Evolutionary conservation across 2,888 invertebrate genomes (phyloP).

Genomic region (Cosmorhoe ocellata): DNA sequence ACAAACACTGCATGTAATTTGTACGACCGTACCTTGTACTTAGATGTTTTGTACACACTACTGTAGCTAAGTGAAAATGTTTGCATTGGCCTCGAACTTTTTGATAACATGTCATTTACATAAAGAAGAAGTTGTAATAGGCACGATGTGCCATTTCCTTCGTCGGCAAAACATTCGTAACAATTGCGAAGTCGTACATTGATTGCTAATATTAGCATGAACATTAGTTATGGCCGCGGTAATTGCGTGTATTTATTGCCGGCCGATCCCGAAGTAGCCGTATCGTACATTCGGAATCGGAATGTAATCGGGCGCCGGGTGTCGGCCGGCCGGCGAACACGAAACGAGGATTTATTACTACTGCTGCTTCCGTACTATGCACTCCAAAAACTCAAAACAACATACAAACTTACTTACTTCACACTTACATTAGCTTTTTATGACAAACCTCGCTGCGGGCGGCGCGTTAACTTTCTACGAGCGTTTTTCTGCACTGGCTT

Average conservation of each 20-base stretch:
- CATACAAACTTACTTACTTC: slow-evolving; percentile 41
- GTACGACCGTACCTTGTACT: too few species aligned
- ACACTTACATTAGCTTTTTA: slow-evolving; percentile 44
- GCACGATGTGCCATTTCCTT: not conserved
- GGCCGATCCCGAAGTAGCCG: slow-evolving; percentile 34
- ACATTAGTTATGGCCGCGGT: slow-evolving; percentile 38
- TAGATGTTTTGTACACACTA: too few species aligned
- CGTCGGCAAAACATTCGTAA: slow-evolving; percentile 6
- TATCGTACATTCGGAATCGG: slow-evolving; percentile 43
- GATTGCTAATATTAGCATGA: slow-evolving; percentile 27
- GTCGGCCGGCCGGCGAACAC: slow-evolving; percentile 42
- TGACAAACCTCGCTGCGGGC: slow-evolving; percentile 35
- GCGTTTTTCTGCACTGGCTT: slow-evolving; percentile 29
- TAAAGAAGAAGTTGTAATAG: not conserved
- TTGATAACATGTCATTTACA: too few species aligned
- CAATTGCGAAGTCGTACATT: slow-evolving; percentile 15
- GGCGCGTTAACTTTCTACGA: slow-evolving; percentile 26
- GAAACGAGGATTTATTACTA: slow-evolving; percentile 52
- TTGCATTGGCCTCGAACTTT: too few species aligned
- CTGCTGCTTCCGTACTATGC: slow-evolving; percentile 49
- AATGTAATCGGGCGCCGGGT: slow-evolving; percentile 51
- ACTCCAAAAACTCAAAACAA: slow-evolving; percentile 53
- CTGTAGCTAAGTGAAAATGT: too few species aligned
- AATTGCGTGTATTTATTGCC: slow-evolving; percentile 48
- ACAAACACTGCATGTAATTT: too few species aligned